These are phyloP conservation scores for Sinhomidia bicolor DNA, from an alignment of 2,888 invertebrate species.

Conservation along the genomic window DNA sequence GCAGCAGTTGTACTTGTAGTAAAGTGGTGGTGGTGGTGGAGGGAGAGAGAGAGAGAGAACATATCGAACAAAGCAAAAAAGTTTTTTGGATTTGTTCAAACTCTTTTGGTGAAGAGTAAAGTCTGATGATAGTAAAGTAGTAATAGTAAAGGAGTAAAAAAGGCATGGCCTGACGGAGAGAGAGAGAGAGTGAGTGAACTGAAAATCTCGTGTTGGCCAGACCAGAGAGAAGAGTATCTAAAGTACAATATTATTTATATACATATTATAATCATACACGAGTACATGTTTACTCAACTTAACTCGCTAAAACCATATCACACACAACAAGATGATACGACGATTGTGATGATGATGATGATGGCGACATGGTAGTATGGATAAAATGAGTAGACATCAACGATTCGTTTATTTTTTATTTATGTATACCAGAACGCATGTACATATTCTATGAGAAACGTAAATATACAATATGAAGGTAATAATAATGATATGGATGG, in stretches of 20 bases:
- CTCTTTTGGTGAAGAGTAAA: not conserved
- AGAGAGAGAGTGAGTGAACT: conserved; percentile 26
- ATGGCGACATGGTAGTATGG: conserved; percentile 9
- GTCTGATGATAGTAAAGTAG: conserved; percentile 38
- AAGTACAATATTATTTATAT: not conserved
- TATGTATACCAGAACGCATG: not conserved
- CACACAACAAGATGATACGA: not conserved
- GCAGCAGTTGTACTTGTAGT: not conserved
- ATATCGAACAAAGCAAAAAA: conserved; percentile 53
- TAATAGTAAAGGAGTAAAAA: not conserved
- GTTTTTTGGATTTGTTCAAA: conserved; percentile 42
- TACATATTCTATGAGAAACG: conserved; percentile 10
- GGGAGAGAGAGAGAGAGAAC: conserved; percentile 17
- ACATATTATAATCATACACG: not conserved
- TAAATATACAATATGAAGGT: not conserved
- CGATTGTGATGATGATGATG: not conserved
- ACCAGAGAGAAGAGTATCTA: not conserved
- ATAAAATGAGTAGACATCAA: conserved; percentile 4
- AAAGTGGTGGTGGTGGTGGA: not conserved
- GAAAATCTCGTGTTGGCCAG: conserved; percentile 21
- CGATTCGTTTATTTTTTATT: conserved; percentile 19
- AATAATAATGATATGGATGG: not conserved
- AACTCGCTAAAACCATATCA: conserved; percentile 13
- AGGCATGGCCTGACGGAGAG: not conserved
- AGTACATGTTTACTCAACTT: conserved; percentile 38